Percentiles rank a stretch among this genome's conserved stretches.
These are phyloP conservation scores for Lissocephala sabroskyi DNA, from an alignment of 2,888 invertebrate genomes.

Conservation along the genomic window DNA sequence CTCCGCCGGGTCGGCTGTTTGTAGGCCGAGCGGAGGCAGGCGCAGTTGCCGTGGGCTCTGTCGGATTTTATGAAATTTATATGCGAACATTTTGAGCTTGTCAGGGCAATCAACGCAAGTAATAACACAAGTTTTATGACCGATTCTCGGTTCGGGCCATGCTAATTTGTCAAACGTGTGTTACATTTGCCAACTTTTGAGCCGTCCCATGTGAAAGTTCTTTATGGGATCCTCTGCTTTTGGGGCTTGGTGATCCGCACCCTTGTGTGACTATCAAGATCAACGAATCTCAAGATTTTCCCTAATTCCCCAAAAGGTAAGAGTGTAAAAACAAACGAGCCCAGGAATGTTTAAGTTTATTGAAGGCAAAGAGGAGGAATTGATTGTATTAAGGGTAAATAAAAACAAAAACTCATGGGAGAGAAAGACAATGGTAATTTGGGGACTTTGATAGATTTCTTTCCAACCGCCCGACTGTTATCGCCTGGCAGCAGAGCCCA, in stretches of 20 bases:
- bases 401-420: too few species aligned
- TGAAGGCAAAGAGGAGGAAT: too few species aligned
- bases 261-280: too few species aligned
- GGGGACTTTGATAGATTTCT: too few species aligned
- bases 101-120: conserved; percentile 23
- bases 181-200: conserved; percentile 34
- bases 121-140: conserved; percentile 46
- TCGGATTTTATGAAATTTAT: conserved; percentile 38
- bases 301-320: too few species aligned
- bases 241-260: not conserved
- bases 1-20: not conserved
- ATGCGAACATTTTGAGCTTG: conserved; percentile 37
- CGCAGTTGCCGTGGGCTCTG: conserved; percentile 4
- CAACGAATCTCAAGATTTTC: too few species aligned
- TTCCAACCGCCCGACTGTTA: too few species aligned
- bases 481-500: too few species aligned
- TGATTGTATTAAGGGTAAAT: too few species aligned
- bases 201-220: conserved; percentile 5
- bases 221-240: not conserved
- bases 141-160: conserved; percentile 31
- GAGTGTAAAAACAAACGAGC: too few species aligned
- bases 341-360: too few species aligned
- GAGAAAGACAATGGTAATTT: too few species aligned
- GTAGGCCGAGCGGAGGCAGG: conserved; percentile 26
- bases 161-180: conserved; percentile 42